phyloP scores from a whole-genome alignment of 2,888 invertebrate species.

The Nomada hirtipes region DNA sequence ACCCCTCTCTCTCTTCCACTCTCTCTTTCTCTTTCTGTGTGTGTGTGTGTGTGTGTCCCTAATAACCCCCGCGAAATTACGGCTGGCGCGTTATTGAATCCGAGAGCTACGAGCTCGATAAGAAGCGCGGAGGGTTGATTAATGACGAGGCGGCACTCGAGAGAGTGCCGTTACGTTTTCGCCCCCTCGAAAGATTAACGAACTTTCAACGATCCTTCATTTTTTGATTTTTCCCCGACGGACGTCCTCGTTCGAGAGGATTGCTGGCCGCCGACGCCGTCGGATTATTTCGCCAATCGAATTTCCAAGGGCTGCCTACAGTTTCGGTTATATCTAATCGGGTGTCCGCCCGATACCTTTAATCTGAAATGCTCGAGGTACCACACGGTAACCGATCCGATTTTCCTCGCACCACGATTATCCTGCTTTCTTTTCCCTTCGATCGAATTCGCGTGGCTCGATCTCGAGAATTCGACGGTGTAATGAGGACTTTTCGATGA shows the following conservation, averaged over 20 bases:
- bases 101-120: slow-evolving; percentile 64
- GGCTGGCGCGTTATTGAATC: slow-evolving; percentile 70
- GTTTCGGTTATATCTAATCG: slow-evolving; percentile 44
- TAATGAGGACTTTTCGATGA: not conserved
- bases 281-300: slow-evolving; percentile 52
- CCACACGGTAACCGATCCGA: slow-evolving; percentile 5
- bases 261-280: slow-evolving; percentile 28
- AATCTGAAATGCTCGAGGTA: not conserved
- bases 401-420: not conserved
- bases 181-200: slow-evolving; percentile 68
- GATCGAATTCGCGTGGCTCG: not conserved
- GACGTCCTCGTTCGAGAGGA: slow-evolving; percentile 31
- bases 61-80: slow-evolving; percentile 73
- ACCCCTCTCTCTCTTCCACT: not conserved
- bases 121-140: slow-evolving; percentile 69
- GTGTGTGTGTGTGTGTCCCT: slow-evolving; percentile 36
- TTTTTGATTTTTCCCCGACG: slow-evolving; percentile 65
- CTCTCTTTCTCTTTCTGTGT: not conserved
- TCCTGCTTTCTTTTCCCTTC: not conserved
- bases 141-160: slow-evolving; percentile 61
- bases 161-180: slow-evolving; percentile 56
- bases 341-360: not conserved
- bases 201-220: slow-evolving; percentile 69
- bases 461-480: not conserved
- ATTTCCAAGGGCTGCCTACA: slow-evolving; percentile 13